These are phyloP conservation scores for Argyresthia goedartella DNA, from an alignment of 2,888 invertebrate genomes.

Conservation along the genomic window DNA sequence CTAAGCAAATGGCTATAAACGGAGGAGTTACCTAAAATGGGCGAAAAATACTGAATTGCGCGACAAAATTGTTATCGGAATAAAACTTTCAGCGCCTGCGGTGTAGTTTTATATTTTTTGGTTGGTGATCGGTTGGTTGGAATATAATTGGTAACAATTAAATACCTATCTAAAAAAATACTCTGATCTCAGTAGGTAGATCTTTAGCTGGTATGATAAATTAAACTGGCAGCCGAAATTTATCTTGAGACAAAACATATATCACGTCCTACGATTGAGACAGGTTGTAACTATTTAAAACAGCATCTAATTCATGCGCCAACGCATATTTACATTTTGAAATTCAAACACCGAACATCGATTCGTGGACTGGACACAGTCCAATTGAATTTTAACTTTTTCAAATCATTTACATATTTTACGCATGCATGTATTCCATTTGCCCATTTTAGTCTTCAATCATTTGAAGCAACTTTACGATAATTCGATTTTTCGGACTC, in stretches of 20 bases:
- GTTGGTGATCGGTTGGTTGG: too few species aligned
- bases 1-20: too few species aligned
- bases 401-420: conserved; percentile 51
- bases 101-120: too few species aligned
- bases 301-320: conserved; percentile 51
- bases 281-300: conserved; percentile 57
- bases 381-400: conserved; percentile 2
- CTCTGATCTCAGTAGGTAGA: neutral
- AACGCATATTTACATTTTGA: conserved; percentile 50
- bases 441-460: conserved; percentile 49
- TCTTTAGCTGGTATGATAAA: conserved; percentile 38
- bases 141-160: too few species aligned
- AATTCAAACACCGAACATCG: conserved; percentile 42
- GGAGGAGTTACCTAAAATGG: too few species aligned
- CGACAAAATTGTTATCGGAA: too few species aligned
- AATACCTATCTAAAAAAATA: too few species aligned
- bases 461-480: conserved; percentile 50
- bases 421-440: conserved; percentile 26
- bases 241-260: conserved; percentile 41
- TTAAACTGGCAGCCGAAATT: conserved; percentile 33
- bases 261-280: conserved; percentile 54
- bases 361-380: conserved; percentile 11
- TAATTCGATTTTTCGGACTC: conserved; percentile 30
- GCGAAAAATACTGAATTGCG: too few species aligned
- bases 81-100: too few species aligned